Evolutionary conservation across 30 jellyfish, hydroid and myxozoan species (phyloP), one percentile per base, ranked within the genome.

Genomic region (Rhopilema esculentum): DNA sequence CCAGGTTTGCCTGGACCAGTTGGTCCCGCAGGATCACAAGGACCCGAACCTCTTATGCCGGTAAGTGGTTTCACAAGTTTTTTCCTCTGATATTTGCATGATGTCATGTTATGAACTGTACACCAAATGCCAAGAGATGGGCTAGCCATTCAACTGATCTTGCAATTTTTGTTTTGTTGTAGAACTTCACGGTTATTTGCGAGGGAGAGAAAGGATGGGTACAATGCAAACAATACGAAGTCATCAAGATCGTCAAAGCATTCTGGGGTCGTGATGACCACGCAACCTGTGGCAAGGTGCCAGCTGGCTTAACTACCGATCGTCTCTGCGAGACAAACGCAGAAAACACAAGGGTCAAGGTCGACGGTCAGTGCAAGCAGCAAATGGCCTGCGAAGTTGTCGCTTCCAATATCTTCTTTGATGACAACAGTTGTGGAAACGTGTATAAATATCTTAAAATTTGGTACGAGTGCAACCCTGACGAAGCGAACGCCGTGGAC

Each of bases 201-300:
- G 99, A 97, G 86, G 99, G 99, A 30, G 99, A 97, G 62, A 93
- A 93, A 79, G 98, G 98, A 20, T 93, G 98, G 98, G 89, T 97
- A 20, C 99, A 97, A 40, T 97, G 99, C 94, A 97, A 97, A 68
- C 98, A 93, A 72, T 97, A 97, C 92, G 99, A 97, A 72, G 91
- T 89, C 65, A 94, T 97, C 95, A 89, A 89, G 78, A 79, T 92
- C 64, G 85, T 52, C 66, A 86, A 81, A 26, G 92, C 97, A 68
- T 97, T 85, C 93, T 97, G 99, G 99, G 99, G 99, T 66, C 96
- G 99, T 70, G 99, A 97, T 29, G 99, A 97, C 80, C 94, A 83
- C 25, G 82, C 91, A 25, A 97, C 99, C 12, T 97, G 99, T 76
- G 89, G 93, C 49, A 97, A 97, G 73, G 96, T 89, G 27, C 99